Base-by-base conservation (phyloP, 2,113 vertebrate species). In the Dromiciops gliroides region DNA sequence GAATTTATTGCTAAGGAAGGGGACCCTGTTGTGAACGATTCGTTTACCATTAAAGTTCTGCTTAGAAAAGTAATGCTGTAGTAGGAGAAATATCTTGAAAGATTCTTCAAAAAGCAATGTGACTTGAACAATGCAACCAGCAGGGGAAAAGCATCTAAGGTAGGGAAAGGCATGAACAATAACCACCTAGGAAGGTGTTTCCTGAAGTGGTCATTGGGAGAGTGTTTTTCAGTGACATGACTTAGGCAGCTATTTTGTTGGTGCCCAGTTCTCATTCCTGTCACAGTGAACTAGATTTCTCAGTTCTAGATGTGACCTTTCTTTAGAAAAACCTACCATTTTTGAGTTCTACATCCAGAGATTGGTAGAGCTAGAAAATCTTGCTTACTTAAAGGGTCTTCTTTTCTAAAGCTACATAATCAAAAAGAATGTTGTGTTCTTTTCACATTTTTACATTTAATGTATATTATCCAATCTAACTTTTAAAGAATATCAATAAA, bases 381-480 rank as follows among this genome's bases (percentile, higher is more conserved):
- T 47, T 52, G 2, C 83, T 96, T 97, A 88, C 44, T 93, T 53
- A 31, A 51, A 50, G 23, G 28, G 11, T 14, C 56, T 37, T 4
- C 56, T 67, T 56, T 16, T 50, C n/a, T 50, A 10, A 94, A 50
- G 23, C 51, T 31, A 31, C 49, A 22, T 3, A 49, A 25, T 90
- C 26, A 88, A 93, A 91, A 48, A 14, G 8, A 49, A 2, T 50
- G 47, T 91, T 37, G 51, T 56, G 2, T 89, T 92, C 16, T 52
- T 24, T 92, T 44, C 95, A 88, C 48, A 4, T 89, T 83, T 93
- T 47, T 52, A 11, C 91, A 50, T 50, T 94, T 67, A 24, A 48
- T 93, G 90, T 93, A 90, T 93, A 95, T 60, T 26, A 51, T 95
- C 60, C 37, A 5, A 83, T 83, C 67, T 83, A n/a, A 16, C 31